phyloP scores from a whole-genome alignment of 2,113 vertebrate species.

The Dryoscopus gambensis region DNA sequence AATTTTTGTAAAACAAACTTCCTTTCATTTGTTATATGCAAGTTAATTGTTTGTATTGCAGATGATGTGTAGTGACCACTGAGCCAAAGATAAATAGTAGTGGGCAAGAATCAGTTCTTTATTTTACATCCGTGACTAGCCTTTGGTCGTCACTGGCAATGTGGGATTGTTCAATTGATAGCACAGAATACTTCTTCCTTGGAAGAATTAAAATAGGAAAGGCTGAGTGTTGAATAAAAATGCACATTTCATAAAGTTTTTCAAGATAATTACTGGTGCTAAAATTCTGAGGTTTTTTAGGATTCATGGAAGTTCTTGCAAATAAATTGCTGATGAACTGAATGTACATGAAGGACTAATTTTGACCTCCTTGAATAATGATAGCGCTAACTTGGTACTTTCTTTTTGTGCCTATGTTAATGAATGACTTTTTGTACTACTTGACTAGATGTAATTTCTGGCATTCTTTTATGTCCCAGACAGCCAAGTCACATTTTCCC shows the following conservation, averaged over 20 bases:
- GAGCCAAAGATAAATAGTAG: background rate
- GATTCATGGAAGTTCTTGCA: background rate
- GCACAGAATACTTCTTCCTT: background rate
- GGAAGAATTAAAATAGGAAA: background rate
- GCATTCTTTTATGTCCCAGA: constrained; percentile 1
- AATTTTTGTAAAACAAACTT: background rate
- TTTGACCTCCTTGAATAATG: constrained; percentile 48
- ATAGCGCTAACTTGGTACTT: background rate
- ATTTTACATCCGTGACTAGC: background rate
- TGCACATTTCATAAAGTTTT: background rate
- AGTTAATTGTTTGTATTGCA: background rate
- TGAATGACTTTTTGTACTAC: constrained; percentile 26
- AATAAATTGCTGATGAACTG: constrained; percentile 30
- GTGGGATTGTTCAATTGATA: background rate
- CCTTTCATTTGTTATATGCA: background rate
- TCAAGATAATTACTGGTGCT: background rate
- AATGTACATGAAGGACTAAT: constrained; percentile 43
- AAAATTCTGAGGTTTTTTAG: background rate
- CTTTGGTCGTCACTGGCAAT: background rate
- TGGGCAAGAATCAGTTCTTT: background rate
- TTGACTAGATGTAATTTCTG: constrained; percentile 36
- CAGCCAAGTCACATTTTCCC: background rate
- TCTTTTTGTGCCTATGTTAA: constrained; percentile 18
- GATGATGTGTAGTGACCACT: background rate
- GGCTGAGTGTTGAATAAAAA: background rate